A percentile compares a stretch with the other conserved stretches of the same genome.
Conservation (phyloP, 1,140 invertebrate species). For the Hestina assimilis region DNA sequence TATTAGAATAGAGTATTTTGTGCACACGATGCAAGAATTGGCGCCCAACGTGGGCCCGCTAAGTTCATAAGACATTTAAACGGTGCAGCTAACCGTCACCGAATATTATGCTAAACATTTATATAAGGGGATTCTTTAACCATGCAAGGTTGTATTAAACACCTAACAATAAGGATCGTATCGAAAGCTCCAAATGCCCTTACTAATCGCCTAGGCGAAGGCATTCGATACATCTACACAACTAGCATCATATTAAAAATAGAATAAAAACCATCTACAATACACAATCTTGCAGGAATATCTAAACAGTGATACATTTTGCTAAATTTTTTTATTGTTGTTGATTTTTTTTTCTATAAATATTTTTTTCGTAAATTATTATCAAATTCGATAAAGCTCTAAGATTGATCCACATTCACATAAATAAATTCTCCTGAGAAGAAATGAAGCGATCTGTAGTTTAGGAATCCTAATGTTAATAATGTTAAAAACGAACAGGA, state of each 20-base stretch:
- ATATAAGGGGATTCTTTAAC: constrained; percentile 61
- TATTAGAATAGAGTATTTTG: constrained; percentile 70
- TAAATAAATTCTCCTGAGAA: constrained; percentile 56
- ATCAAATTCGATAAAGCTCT: constrained; percentile 78
- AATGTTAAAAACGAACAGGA: constrained; percentile 33
- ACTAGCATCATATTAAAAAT: constrained; percentile 73
- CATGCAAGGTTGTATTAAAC: constrained; percentile 53
- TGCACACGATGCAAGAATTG: constrained; percentile 47
- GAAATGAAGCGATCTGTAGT: constrained; percentile 41
- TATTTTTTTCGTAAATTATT: constrained; percentile 74
- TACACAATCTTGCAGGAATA: constrained; percentile 62
- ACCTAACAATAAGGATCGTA: constrained; percentile 60
- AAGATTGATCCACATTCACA: constrained; percentile 75
- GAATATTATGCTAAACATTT: constrained; percentile 65
- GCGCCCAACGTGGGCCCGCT: constrained; percentile 28
- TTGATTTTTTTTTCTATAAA: constrained; percentile 60
- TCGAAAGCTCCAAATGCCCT: constrained; percentile 66
- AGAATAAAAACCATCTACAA: constrained; percentile 60
- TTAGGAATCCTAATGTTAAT: constrained; percentile 32
- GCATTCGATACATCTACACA: constrained; percentile 49
- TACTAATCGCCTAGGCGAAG: constrained; percentile 48
- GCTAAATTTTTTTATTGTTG: constrained; percentile 49
- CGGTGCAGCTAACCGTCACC: constrained; percentile 39
- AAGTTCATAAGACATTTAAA: constrained; percentile 43
- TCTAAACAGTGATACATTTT: constrained; percentile 57